Percentiles rank a stretch among this genome's conserved stretches.
phyloP scores from a whole-genome alignment of 1,140 invertebrate genomes.

The Dysdera silvatica region DNA sequence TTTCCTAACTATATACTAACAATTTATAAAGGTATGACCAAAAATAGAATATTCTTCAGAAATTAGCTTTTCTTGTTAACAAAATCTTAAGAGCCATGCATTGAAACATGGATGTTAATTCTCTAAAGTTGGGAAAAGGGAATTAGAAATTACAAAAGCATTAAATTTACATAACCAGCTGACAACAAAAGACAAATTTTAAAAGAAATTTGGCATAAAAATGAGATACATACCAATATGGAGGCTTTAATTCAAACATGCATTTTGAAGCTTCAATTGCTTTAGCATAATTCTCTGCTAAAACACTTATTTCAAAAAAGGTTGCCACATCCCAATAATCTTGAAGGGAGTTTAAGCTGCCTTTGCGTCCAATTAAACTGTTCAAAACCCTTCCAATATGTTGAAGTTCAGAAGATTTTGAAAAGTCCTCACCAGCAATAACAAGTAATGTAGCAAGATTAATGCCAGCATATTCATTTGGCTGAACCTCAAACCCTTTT shows the following conservation, averaged over 20 bases:
- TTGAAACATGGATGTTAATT: too few species aligned
- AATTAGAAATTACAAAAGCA: too few species aligned
- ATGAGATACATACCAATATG: conserved; percentile 94
- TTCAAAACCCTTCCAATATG: conserved; percentile 88
- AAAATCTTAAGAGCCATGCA: too few species aligned
- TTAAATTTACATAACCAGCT: too few species aligned
- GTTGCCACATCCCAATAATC: conserved; percentile 99
- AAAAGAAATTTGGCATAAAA: too few species aligned
- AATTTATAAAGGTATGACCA: too few species aligned
- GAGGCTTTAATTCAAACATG: conserved; percentile 98
- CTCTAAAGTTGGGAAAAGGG: too few species aligned
- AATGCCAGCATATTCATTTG: conserved; percentile 97
- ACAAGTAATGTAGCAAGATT: conserved; percentile 97
- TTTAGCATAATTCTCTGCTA: conserved; percentile 94
- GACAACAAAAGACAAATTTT: too few species aligned
- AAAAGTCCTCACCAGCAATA: conserved; percentile 93
- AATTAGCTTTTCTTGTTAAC: too few species aligned
- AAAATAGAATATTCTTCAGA: too few species aligned
- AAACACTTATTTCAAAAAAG: conserved; percentile 96
- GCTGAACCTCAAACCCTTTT: conserved; percentile 94
- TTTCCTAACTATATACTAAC: too few species aligned
- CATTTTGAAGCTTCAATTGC: conserved; percentile 95
- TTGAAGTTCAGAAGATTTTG: conserved; percentile 78
- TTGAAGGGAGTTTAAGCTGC: conserved; percentile 78
- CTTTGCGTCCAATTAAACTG: conserved; percentile 96